Base-by-base conservation (phyloP, 2,888 invertebrate genomes). In the Hetaerina titia region DNA sequence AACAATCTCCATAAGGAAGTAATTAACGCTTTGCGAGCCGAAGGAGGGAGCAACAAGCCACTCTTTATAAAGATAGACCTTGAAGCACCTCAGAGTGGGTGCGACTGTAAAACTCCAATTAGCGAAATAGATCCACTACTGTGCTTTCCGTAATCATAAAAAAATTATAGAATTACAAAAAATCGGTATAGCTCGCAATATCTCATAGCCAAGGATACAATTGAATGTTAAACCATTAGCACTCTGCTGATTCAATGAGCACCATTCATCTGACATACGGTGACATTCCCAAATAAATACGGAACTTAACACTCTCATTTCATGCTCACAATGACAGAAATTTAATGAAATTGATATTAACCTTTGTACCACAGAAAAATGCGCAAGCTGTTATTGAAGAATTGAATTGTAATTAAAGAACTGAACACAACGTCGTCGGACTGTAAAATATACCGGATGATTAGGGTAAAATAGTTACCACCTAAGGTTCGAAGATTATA, bases 1-100 rank as follows among this genome's bases (percentile, higher is more conserved):
- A 69, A 69, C 90, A 45, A 90, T 60, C 60, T 25, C 60, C 90
- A 63, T 90, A 64, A 90, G 90, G 90, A 90, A 90, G 90, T 90
- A 90, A 90, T 90, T 90, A 90, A 58, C 63, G 64, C 90, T 64
- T 90, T 17, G 31, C 81, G 31, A 81, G 31, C 31, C 81, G 81
- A 81, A 13, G 9, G 31, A 31, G 25, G 9, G 31, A 31, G 81
- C 25, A 13, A 31, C 81, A 11, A 15, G 11, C 31, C 13, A 81
- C 81, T 69, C 69, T 69, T 69, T 69, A 69, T 69, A 69, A 69
- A 69, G 69, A 69, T 69, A 22, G 81, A 81, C 81, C 81, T 31
- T 31, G 81, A 81, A 81, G 81, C 31, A 69, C 69, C n/a, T n/a
- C n/a, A 6, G 45, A 22, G 69, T 9, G 11, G 81, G 81, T 15